Percentiles rank a stretch among this genome's conserved stretches.
These are phyloP conservation scores for Ptychodera flava DNA, from an alignment of 35 echinoderm and acorn worm species.

Conservation along the genomic window DNA sequence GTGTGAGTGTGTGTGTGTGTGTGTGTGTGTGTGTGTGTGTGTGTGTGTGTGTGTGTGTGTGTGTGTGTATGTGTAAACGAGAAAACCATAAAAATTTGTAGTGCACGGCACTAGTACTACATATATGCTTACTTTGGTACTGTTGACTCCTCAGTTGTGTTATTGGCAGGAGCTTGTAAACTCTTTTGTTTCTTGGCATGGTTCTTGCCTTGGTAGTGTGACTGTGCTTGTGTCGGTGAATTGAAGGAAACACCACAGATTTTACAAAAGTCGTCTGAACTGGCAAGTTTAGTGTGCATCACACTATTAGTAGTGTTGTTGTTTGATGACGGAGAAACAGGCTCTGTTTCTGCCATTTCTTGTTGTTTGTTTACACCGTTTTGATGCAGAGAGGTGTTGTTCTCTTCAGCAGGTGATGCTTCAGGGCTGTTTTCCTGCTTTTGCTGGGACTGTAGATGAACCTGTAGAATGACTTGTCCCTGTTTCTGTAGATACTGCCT, in stretches of 20 bases:
- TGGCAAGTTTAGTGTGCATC: background rate
- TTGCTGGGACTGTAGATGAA: background rate
- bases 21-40: background rate
- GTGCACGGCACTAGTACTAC: background rate
- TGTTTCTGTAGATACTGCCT: background rate
- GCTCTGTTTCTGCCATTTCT: background rate
- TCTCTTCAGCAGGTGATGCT: background rate
- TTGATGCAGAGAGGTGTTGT: background rate
- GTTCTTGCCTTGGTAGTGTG: background rate
- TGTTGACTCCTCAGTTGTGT: background rate
- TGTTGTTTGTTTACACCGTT: background rate
- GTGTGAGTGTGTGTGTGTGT: background rate
- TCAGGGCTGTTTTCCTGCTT: background rate
- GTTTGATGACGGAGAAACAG: background rate
- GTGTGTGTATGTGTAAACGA: background rate
- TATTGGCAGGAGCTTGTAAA: background rate
- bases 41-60: background rate
- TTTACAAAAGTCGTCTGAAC: background rate
- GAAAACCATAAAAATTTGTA: too few species aligned
- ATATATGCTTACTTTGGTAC: background rate
- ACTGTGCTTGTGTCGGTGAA: background rate
- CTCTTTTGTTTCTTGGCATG: background rate
- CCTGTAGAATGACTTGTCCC: background rate
- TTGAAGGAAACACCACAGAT: background rate
- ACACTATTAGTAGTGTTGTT: background rate